Evolutionary conservation across 1,140 invertebrate species (phyloP).

Genomic region (Cyclina sinensis): DNA sequence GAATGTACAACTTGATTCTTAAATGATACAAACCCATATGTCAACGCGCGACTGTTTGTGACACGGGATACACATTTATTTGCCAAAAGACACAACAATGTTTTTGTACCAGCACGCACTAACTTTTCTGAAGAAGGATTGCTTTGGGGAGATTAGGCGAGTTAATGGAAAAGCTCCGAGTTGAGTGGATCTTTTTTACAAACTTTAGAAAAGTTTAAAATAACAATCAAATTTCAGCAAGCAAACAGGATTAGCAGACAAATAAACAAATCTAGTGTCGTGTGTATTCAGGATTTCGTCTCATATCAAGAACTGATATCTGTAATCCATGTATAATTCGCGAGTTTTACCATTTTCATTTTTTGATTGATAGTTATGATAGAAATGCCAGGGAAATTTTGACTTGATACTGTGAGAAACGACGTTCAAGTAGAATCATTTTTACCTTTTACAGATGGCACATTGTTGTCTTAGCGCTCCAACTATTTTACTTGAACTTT

Average conservation of each 20-base stretch:
- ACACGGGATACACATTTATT: slow-evolving; percentile 67
- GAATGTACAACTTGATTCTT: slow-evolving; percentile 50
- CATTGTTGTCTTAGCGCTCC: not conserved
- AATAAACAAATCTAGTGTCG: slow-evolving; percentile 66
- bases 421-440: no score
- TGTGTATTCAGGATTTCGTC: slow-evolving; percentile 52
- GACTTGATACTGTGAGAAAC: not conserved
- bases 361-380: slow-evolving; percentile 54
- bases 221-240: slow-evolving; percentile 62
- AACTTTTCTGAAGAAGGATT: slow-evolving; percentile 15
- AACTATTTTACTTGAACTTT: no score
- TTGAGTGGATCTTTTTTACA: slow-evolving; percentile 63
- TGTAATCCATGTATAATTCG: slow-evolving; percentile 48
- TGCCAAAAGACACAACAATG: slow-evolving; percentile 65
- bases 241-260: slow-evolving; percentile 68
- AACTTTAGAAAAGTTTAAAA: slow-evolving; percentile 64
- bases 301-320: slow-evolving; percentile 45
- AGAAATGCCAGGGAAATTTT: not conserved
- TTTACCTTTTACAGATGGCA: not conserved
- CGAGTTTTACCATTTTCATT: slow-evolving; percentile 29
- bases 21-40: slow-evolving; percentile 68
- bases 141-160: slow-evolving; percentile 28
- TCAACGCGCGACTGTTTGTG: slow-evolving; percentile 48
- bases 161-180: slow-evolving; percentile 53
- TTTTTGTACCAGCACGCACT: slow-evolving; percentile 53